phyloP scores from a whole-genome alignment of 2,797 vertebrate genomes.

The Taeniopygia guttata region DNA sequence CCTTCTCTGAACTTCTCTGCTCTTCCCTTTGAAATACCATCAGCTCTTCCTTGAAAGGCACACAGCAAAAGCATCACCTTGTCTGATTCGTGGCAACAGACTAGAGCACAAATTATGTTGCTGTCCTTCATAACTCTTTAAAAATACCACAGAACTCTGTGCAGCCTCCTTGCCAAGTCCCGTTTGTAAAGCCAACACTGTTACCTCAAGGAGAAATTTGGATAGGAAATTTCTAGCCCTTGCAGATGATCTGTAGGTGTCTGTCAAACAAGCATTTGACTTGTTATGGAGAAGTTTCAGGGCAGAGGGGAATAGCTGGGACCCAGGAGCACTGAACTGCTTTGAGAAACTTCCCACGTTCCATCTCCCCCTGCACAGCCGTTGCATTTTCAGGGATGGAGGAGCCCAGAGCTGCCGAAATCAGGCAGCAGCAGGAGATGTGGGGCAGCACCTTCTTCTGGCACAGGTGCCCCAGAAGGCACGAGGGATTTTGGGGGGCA shows the following conservation, averaged over 20 bases:
- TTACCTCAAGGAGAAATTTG: background rate
- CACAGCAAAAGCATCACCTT: background rate
- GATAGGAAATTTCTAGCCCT: background rate
- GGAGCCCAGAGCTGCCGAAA: background rate
- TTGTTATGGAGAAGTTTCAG: background rate
- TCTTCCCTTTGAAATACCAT: background rate
- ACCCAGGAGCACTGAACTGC: background rate
- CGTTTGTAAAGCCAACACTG: background rate
- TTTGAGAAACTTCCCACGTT: background rate
- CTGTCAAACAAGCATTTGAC: background rate
- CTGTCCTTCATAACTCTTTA: background rate
- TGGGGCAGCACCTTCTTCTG: background rate
- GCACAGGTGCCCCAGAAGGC: background rate
- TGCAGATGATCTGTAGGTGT: conserved; percentile 43
- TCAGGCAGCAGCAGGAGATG: background rate
- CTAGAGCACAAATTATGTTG: background rate
- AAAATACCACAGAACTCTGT: background rate
- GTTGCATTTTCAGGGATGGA: background rate
- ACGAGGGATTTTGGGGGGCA: rapidly evolving
- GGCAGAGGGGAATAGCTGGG: background rate
- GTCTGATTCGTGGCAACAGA: background rate
- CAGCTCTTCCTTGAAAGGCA: background rate
- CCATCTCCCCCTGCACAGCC: background rate
- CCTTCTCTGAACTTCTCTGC: background rate
- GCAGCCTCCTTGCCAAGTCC: background rate